Evolutionary conservation across 2,888 invertebrate species (phyloP).

Genomic region (Tenthredo livida): DNA sequence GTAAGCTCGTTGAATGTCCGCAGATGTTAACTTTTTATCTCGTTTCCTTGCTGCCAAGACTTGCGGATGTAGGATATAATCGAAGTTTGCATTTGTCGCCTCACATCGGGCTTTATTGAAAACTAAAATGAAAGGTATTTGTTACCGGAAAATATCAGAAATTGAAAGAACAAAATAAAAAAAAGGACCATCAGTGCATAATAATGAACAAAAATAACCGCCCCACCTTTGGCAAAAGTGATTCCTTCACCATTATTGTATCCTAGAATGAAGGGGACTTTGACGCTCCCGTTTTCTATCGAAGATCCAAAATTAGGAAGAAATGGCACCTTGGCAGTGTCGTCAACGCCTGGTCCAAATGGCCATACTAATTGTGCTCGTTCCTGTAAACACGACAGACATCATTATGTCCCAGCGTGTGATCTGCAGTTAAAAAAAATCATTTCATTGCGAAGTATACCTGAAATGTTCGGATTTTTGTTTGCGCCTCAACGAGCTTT

Average conservation of each 20-base stretch:
- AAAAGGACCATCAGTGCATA: no score
- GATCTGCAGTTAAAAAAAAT: background rate
- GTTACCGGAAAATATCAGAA: background rate
- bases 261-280: slow-evolving; percentile 70
- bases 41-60: slow-evolving; percentile 8
- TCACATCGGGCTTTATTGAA: slow-evolving; percentile 51
- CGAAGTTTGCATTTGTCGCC: slow-evolving; percentile 59
- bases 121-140: slow-evolving; percentile 46
- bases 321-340: slow-evolving; percentile 65
- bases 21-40: slow-evolving; percentile 55
- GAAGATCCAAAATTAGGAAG: slow-evolving; percentile 59
- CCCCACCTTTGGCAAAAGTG: slow-evolving; percentile 12
- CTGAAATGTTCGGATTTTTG: slow-evolving; percentile 49
- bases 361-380: background rate
- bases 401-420: background rate
- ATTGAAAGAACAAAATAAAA: no score
- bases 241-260: slow-evolving; percentile 65
- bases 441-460: slow-evolving; percentile 53
- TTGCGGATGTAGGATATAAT: slow-evolving; percentile 43
- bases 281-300: slow-evolving; percentile 58
- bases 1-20: slow-evolving; percentile 65
- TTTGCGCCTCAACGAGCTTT: slow-evolving; percentile 61
- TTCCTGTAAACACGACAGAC: slow-evolving; percentile 59
- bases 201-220: background rate
- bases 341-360: slow-evolving; percentile 65